Evolutionary conservation across 1,140 invertebrate genomes (phyloP).

Genomic region (Seison nebaliae): DNA sequence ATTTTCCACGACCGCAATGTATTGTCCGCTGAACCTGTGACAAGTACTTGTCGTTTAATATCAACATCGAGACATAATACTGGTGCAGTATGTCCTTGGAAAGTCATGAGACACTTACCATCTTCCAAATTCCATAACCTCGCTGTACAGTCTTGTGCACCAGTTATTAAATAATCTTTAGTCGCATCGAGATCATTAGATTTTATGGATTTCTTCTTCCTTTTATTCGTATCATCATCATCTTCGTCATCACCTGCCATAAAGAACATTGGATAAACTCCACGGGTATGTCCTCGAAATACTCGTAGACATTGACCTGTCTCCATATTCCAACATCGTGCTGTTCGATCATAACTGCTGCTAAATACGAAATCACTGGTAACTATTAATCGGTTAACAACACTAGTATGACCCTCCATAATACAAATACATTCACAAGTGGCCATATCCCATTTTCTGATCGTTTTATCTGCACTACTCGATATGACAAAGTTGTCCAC

Average conservation of each 20-base stretch:
- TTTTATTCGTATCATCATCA: background rate
- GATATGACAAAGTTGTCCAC: conserved; percentile 32
- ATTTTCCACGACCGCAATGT: conserved; percentile 32
- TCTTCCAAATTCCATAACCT: conserved; percentile 31
- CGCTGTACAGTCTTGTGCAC: conserved; percentile 31
- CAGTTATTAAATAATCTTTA: conserved; percentile 30
- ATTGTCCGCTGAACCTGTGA: conserved; percentile 31
- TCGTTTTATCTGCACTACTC: conserved; percentile 32
- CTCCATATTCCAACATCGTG: conserved; percentile 33
- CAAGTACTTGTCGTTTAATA: conserved; percentile 22
- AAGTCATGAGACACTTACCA: conserved; percentile 27
- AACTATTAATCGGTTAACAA: conserved; percentile 32
- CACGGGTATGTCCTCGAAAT: conserved; percentile 31
- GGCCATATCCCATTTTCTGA: conserved; percentile 34
- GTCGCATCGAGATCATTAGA: background rate
- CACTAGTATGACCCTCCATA: conserved; percentile 29
- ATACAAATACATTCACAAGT: conserved; percentile 30
- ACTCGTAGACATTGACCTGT: conserved; percentile 24
- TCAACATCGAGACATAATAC: conserved; percentile 32
- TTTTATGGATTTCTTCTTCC: background rate
- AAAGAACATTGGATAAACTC: conserved; percentile 33
- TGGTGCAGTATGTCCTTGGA: conserved; percentile 29
- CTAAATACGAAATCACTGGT: conserved; percentile 33
- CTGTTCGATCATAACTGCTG: conserved; percentile 32
- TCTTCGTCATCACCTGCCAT: conserved; percentile 28